These are phyloP conservation scores for Echiichthys vipera DNA, from an alignment of 2,797 vertebrate species.

Conservation along the genomic window DNA sequence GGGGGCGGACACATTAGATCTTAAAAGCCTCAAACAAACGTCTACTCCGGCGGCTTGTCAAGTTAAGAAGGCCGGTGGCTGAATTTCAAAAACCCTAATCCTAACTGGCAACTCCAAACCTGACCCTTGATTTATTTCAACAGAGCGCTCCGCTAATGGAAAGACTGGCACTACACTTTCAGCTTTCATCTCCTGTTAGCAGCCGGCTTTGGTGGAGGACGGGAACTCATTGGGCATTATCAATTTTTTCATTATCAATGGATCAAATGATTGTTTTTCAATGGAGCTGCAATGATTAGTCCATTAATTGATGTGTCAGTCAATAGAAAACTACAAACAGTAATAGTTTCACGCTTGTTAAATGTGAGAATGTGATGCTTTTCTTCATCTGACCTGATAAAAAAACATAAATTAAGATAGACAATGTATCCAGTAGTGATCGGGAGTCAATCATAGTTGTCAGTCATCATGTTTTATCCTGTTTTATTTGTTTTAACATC, in stretches of 20 bases:
- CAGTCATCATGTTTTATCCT: no score
- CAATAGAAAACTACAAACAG: no score
- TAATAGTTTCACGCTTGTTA: no score
- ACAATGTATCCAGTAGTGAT: no score
- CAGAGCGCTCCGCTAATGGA: slow-evolving; percentile 11
- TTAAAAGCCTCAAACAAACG: slow-evolving; percentile 55
- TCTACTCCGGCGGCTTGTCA: slow-evolving; percentile 46
- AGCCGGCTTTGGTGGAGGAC: background rate
- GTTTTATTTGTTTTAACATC: no score
- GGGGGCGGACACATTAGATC: slow-evolving; percentile 46
- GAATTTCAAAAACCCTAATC: slow-evolving; percentile 56
- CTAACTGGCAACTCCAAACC: slow-evolving; percentile 50
- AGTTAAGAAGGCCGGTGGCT: slow-evolving; percentile 28
- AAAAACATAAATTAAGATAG: no score
- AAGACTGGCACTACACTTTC: slow-evolving; percentile 2
- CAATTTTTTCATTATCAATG: background rate
- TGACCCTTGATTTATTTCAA: slow-evolving; percentile 45
- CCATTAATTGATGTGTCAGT: no score
- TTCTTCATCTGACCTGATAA: no score
- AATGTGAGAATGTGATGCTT: no score
- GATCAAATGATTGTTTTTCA: background rate
- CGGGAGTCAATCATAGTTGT: no score
- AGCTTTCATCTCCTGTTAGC: slow-evolving; percentile 12
- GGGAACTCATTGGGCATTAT: background rate
- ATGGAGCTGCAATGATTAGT: no score